Conservation (phyloP, 2,888 invertebrate genomes). For the Papilio gigon region DNA sequence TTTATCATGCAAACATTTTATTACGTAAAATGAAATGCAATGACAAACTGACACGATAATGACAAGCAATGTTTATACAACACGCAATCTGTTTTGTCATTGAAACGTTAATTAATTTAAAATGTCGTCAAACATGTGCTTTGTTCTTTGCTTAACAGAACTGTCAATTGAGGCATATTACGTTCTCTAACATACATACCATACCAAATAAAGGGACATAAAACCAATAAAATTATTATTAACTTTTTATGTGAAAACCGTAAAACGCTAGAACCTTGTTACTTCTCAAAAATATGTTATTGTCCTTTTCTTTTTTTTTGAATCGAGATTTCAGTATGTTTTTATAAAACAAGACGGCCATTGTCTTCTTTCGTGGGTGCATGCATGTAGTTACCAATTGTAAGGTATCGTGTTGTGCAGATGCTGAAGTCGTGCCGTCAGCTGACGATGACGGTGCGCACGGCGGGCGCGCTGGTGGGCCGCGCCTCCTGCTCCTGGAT, state of each 20-base stretch:
- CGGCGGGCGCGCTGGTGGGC: constrained; percentile 88
- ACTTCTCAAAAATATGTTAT: too few relatives aligned
- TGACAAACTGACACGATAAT: constrained; percentile 34
- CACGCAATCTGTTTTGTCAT: constrained; percentile 22
- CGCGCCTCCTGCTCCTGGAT: constrained; percentile 97
- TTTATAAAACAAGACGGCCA: too few relatives aligned
- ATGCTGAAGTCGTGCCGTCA: constrained; percentile 95
- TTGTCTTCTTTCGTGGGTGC: too few relatives aligned
- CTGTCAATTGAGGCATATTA: too few relatives aligned
- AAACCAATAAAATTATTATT: too few relatives aligned
- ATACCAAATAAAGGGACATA: too few relatives aligned
- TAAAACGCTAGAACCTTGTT: too few relatives aligned
- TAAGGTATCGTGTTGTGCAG: constrained; percentile 72
- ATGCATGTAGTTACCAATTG: not conserved
- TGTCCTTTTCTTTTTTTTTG: not conserved
- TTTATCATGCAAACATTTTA: constrained; percentile 27
- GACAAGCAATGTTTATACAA: constrained; percentile 21
- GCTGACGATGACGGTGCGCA: constrained; percentile 93
- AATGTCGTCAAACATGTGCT: not conserved
- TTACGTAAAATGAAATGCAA: constrained; percentile 28
- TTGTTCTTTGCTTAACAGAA: not conserved
- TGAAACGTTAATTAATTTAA: constrained; percentile 18
- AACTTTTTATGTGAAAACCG: too few relatives aligned
- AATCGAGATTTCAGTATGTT: not conserved
- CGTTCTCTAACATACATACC: too few relatives aligned